Percentiles rank a stretch among this genome's conserved stretches.
Evolutionary conservation across 64 coral and sea anemone genomes (phyloP).

Genomic region (Trachythela sp.): DNA sequence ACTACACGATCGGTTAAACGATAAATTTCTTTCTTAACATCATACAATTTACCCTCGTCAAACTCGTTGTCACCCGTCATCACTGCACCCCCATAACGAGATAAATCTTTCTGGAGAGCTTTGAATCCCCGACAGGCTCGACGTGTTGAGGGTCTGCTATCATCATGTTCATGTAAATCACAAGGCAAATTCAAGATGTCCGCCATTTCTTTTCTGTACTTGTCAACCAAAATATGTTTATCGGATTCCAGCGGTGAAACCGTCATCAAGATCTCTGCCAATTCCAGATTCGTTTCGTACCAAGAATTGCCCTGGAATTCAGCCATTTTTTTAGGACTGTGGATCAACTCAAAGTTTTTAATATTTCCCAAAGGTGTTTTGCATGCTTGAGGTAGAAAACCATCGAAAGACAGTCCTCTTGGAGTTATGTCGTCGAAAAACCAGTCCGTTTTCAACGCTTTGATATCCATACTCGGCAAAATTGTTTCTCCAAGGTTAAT

Average conservation of each 20-base stretch:
- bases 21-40: slow-evolving; percentile 19
- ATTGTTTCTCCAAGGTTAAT: neutral
- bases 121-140: neutral
- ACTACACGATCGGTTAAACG: neutral
- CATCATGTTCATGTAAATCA: neutral
- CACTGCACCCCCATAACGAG: neutral
- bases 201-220: neutral
- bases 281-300: neutral
- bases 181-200: neutral
- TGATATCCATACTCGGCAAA: neutral
- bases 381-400: neutral
- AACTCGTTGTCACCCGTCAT: neutral
- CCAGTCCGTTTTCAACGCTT: neutral
- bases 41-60: neutral
- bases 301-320: neutral
- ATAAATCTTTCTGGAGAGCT: neutral
- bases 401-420: neutral
- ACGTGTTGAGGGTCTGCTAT: neutral
- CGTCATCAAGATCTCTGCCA: neutral
- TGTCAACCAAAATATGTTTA: neutral
- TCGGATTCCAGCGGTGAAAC: neutral
- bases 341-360: neutral
- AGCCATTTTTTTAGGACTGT: neutral
- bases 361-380: neutral
- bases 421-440: neutral